Evolutionary conservation across 2,113 vertebrate species (phyloP), one percentile per base, ranked within the genome.

Genomic region (Haemorhous mexicanus): DNA sequence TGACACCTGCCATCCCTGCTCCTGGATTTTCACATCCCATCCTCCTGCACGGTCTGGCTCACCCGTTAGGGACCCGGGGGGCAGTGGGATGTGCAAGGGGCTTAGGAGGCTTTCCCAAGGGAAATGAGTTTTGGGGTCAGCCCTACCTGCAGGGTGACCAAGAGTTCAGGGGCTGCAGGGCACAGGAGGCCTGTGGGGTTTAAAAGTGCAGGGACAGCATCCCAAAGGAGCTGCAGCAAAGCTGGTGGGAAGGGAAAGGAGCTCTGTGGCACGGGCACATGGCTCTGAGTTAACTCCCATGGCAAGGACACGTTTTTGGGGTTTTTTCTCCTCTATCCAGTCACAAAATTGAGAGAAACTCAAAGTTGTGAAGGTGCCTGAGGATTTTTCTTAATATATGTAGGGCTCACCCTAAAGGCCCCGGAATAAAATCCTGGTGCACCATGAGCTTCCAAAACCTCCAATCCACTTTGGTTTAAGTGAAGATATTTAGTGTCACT

Each of bases 261-360:
- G 68, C 28, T 1, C 21, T 0, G 0, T 1, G 14, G 3, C 1
- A 0, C 2, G 22, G 55, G 32, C 39, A 73, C 68, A 4, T 11
- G 52, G 46, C 9, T 64, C 2, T 21, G 68, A 59, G 19, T 19
- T 61, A 39, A 53, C 1, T 10, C 16, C 28, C 14, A 0, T 2
- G 13, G 27, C 46, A 59, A 37, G 28, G 28, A 66, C 10, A 27
- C 0, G 0, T 4, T 10, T 16, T 39, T 4, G 11, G 30, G 2
- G 0, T 18, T 82, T 58, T 89, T 52, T 23, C 37, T 58, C n/a
- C 21, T 74, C 66, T 53, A 5, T 11, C 10, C 61, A 41, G 66
- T 20, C 66, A 33, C 46, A 81, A 73, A 55, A 73, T 22, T 66
- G 22, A n/a, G 22, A 70, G 50, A 37, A 56, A 32, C 17, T 78